These are phyloP conservation scores for Xestia sexstrigata DNA, from an alignment of 2,888 invertebrate genomes.

Conservation along the genomic window DNA sequence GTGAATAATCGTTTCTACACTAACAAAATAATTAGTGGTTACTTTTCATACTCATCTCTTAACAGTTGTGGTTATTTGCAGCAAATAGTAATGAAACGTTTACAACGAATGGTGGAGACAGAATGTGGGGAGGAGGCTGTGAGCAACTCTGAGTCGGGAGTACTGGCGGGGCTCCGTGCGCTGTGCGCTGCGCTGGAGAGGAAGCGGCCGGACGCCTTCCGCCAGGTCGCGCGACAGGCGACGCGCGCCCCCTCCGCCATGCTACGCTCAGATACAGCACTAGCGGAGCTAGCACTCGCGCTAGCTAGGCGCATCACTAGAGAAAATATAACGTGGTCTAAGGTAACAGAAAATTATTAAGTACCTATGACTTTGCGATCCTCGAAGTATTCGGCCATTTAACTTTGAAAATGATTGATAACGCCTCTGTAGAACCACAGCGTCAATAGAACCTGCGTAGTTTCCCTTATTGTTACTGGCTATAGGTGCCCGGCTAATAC, in stretches of 20 bases:
- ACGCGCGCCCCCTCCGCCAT: conserved; percentile 91
- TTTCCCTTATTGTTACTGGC: conserved; percentile 15
- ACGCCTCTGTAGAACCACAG: background rate
- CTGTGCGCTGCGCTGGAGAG: conserved; percentile 94
- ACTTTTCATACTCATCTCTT: conserved; percentile 8
- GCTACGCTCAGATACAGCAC: conserved; percentile 91
- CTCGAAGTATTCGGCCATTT: background rate
- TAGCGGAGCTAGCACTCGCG: conserved; percentile 92
- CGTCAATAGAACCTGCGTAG: background rate
- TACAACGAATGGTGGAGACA: conserved; percentile 88
- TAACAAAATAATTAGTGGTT: background rate
- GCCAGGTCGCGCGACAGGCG: conserved; percentile 93
- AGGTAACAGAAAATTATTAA: conserved; percentile 86
- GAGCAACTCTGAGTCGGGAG: conserved; percentile 86
- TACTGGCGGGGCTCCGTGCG: conserved; percentile 84
- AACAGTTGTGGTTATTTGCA: conserved; percentile 63
- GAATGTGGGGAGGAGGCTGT: conserved; percentile 89
- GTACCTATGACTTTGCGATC: background rate
- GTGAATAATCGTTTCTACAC: background rate
- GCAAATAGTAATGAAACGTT: conserved; percentile 87
- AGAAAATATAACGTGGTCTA: conserved; percentile 95
- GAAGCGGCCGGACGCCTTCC: conserved; percentile 94
- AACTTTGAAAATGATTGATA: conserved; percentile 31
- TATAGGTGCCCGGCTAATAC: background rate
- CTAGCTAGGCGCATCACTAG: conserved; percentile 94